Percentiles rank a stretch among this genome's conserved stretches.
These are phyloP conservation scores for Polyodon spathula DNA, from an alignment of 2,113 vertebrate genomes.

Conservation along the genomic window DNA sequence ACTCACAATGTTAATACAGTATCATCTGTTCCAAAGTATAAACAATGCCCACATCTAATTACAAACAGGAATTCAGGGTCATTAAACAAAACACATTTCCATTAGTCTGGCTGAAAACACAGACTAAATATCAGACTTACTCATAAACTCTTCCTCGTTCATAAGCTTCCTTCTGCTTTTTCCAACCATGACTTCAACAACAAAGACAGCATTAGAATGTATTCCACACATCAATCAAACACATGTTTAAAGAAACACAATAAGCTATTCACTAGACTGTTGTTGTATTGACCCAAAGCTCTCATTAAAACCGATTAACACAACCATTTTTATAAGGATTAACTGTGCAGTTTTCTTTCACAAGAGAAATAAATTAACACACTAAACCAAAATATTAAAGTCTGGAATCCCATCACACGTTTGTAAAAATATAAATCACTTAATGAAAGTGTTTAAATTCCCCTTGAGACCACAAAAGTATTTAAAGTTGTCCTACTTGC, in stretches of 20 bases:
- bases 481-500: no score
- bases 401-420: no score
- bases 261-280: conserved; percentile 12
- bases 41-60: conserved; percentile 90
- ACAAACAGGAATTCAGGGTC: conserved; percentile 83
- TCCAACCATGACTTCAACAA: neutral
- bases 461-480: no score
- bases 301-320: neutral
- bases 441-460: no score
- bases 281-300: conserved; percentile 9
- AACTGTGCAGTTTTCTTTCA: no score
- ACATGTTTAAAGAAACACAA: conserved; percentile 5
- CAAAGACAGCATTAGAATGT: neutral
- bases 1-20: conserved; percentile 81
- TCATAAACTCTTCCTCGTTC: neutral
- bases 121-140: conserved; percentile 21
- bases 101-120: conserved; percentile 60
- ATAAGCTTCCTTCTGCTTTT: neutral
- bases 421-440: no score
- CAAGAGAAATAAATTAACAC: no score
- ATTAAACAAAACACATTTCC: conserved; percentile 84
- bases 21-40: conserved; percentile 85
- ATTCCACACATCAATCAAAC: neutral
- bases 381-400: no score
- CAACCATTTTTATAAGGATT: neutral